phyloP scores from a whole-genome alignment of 2,797 vertebrate species.

The Fistularia tabacaria region DNA sequence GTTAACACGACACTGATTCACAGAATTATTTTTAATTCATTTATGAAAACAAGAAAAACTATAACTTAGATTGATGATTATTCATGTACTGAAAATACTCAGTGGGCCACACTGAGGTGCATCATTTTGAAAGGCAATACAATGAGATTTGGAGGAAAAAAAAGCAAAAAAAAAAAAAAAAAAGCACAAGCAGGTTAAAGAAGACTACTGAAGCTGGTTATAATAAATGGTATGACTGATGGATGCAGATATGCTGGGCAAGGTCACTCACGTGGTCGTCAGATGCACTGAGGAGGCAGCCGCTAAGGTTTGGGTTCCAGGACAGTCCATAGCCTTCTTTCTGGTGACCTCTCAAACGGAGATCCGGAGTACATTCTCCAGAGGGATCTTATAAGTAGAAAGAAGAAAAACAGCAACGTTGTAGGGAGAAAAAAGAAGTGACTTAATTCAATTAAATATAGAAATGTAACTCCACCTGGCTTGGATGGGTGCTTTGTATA shows the following conservation, averaged over 20 bases:
- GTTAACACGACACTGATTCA: too few species aligned
- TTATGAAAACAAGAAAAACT: too few species aligned
- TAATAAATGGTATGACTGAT: neutral
- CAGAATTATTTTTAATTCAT: too few species aligned
- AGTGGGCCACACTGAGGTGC: too few species aligned
- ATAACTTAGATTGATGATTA: too few species aligned
- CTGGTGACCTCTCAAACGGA: constrained; percentile 93
- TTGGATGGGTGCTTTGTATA: constrained; percentile 98
- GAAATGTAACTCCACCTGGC: constrained; percentile 76
- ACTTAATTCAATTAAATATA: neutral
- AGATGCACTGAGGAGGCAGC: constrained; percentile 93
- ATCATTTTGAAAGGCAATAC: too few species aligned
- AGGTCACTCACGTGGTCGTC: constrained; percentile 87
- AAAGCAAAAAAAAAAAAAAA: too few species aligned
- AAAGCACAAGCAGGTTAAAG: too few species aligned
- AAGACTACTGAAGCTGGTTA: too few species aligned
- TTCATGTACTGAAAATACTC: too few species aligned
- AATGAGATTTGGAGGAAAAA: too few species aligned
- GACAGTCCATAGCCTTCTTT: constrained; percentile 97
- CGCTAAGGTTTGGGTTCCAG: constrained; percentile 97
- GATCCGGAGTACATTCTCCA: constrained; percentile 94
- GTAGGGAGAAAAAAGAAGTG: neutral
- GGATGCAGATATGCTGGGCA: neutral
- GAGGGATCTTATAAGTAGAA: constrained; percentile 82
- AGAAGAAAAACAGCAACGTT: neutral